Evolutionary conservation across 1,140 invertebrate genomes (phyloP), one percentile per base, ranked within the genome.

Genomic region (Drosophila busckii): DNA sequence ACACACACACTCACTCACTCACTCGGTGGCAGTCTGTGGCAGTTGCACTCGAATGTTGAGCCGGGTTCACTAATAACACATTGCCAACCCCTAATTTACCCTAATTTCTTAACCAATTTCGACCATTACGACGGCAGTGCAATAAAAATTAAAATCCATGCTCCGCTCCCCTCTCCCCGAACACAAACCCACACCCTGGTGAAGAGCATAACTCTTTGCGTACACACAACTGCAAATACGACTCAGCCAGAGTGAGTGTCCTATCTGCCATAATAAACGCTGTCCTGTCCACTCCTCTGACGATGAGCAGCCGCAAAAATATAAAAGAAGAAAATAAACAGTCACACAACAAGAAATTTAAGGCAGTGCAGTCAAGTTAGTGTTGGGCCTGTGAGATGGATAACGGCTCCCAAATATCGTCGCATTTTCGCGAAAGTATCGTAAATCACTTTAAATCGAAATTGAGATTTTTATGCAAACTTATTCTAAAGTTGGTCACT

Each of bases 81-180:
- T 61, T 70, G 83, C 55, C 64, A 85, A 85, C 82, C 83, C 83
- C 71, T 83, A 85, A 85, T 85, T 85, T 85, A 73, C 70, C 83
- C 75, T 85, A 85, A 85, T 85, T 85, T 85, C 83, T 82, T 82
- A 76, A 76, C 82, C 82, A 85, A 85, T 85, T 85, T 85, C 71
- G 65, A 66, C 67, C 75, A 85, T 85, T 85, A 85, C 64, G 62
- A 85, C 52, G 69, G 70, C 68, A 69, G 70, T 67, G 83, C 82
- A 85, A 85, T 78, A 85, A 85, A 85, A 85, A 85, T 85, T 85
- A 83, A 73, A 73, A 67, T 68, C 73, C 73, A 59, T 66, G 69
- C 73, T 46, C 50, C 48, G 3, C 8, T 12, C 10, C 3, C 1
- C 10, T n/a, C 20, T 9, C 2, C 22, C 7, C 4, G 2, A n/a